These are phyloP conservation scores for Nyctalus aviator DNA, from an alignment of 2,797 vertebrate species.

Conservation along the genomic window DNA sequence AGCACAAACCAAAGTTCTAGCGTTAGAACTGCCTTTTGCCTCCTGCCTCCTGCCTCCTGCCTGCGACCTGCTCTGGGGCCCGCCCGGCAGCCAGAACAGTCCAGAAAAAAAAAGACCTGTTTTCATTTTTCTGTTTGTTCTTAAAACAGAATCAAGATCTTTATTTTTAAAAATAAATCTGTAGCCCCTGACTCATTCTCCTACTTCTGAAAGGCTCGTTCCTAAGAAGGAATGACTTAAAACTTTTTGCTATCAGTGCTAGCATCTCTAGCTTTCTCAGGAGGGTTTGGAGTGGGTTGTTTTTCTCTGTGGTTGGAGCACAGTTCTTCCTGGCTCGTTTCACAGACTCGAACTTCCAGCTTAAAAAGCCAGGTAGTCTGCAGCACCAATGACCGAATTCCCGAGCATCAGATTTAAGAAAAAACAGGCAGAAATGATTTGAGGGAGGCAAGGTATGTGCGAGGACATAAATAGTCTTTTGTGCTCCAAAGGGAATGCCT, in stretches of 20 bases:
- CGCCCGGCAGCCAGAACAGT: background rate
- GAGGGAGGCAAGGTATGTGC: constrained; percentile 41
- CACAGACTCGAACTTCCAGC: background rate
- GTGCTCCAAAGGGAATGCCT: constrained; percentile 37
- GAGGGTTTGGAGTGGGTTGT: background rate
- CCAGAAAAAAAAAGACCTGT: background rate
- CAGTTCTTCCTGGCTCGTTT: constrained; percentile 28
- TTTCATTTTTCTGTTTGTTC: background rate
- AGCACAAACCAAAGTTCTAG: background rate
- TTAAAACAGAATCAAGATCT: constrained; percentile 26
- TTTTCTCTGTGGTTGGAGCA: constrained; percentile 14
- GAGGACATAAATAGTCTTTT: constrained; percentile 66
- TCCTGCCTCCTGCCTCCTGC: background rate
- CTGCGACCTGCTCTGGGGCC: background rate
- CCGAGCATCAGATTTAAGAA: constrained; percentile 38
- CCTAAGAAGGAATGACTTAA: constrained; percentile 51
- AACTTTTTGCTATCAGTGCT: background rate
- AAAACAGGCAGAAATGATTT: constrained; percentile 64
- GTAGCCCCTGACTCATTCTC: background rate
- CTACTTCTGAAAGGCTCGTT: background rate
- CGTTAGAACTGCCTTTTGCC: background rate
- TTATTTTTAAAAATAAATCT: constrained; percentile 52
- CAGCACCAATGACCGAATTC: constrained; percentile 16
- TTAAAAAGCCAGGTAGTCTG: constrained; percentile 6
- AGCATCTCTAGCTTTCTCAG: constrained; percentile 1